A percentile compares a stretch with the other conserved stretches of the same genome.
Conservation (phyloP, 2,113 vertebrate species). For the Peucedramus taeniatus region DNA sequence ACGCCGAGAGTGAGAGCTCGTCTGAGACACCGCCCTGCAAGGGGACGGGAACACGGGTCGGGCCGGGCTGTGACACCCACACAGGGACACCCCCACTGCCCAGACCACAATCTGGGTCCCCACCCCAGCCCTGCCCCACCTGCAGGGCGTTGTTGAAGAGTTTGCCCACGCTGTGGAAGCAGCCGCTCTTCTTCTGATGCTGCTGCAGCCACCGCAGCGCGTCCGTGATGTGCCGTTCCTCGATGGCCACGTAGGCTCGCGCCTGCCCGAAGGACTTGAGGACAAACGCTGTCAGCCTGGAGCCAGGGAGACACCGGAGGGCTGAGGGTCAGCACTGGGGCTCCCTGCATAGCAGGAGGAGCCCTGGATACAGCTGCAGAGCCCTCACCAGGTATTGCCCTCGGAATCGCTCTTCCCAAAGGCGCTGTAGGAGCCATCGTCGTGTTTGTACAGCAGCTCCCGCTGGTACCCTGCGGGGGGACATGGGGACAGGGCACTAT, state of each 20-base stretch:
- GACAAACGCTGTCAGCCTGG: slow-evolving; percentile 80
- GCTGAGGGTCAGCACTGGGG: too few relatives aligned
- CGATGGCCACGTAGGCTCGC: slow-evolving; percentile 61
- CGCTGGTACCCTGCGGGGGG: slow-evolving; percentile 74
- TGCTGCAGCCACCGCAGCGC: slow-evolving; percentile 63
- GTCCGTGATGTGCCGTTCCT: slow-evolving; percentile 53
- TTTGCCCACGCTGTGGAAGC: slow-evolving; percentile 72
- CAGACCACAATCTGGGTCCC: fast-evolving
- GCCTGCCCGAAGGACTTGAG: slow-evolving; percentile 79
- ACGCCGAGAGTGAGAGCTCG: not conserved
- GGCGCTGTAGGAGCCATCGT: slow-evolving; percentile 81
- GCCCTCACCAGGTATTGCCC: slow-evolving; percentile 82
- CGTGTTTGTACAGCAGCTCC: slow-evolving; percentile 77
- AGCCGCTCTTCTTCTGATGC: slow-evolving; percentile 62
- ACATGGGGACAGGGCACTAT: fast-evolving
- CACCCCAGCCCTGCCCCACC: not conserved
- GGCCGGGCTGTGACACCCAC: fast-evolving
- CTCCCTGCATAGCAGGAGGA: not conserved
- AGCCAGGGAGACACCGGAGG: fast-evolving
- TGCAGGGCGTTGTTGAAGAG: slow-evolving; percentile 72
- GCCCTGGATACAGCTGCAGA: not conserved
- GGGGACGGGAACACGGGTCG: fast-evolving
- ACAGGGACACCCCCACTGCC: not conserved
- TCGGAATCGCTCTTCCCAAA: slow-evolving; percentile 66
- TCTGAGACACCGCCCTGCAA: not conserved